Evolutionary conservation across 2,888 invertebrate species (phyloP).

Genomic region (Eilema depressum): DNA sequence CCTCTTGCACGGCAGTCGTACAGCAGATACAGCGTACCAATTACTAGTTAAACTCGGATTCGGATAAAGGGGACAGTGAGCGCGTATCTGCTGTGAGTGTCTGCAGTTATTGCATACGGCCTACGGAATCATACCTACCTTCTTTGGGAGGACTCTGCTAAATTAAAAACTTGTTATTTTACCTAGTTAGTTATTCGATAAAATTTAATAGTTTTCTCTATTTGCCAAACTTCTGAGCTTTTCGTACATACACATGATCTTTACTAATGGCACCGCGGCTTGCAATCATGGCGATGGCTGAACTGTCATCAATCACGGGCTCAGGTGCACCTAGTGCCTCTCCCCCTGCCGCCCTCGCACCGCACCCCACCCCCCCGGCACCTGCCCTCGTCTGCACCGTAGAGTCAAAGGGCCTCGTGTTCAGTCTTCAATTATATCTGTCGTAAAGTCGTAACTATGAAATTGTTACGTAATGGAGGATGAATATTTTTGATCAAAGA

Average conservation of each 20-base stretch:
- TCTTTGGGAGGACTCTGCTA: too few relatives aligned
- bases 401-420: constrained; percentile 58
- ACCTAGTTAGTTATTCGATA: not conserved
- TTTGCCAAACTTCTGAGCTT: constrained; percentile 9
- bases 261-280: constrained; percentile 64
- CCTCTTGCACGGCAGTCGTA: too few relatives aligned
- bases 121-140: too few relatives aligned
- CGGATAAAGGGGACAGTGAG: too few relatives aligned
- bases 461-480: constrained; percentile 23
- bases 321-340: constrained; percentile 72
- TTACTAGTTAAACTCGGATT: too few relatives aligned
- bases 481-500: constrained; percentile 2
- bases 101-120: too few relatives aligned
- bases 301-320: constrained; percentile 82
- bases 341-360: constrained; percentile 46
- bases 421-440: constrained; percentile 52
- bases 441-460: constrained; percentile 35
- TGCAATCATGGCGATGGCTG: constrained; percentile 78
- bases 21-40: too few relatives aligned
- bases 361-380: constrained; percentile 42
- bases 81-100: too few relatives aligned
- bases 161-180: not conserved
- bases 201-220: constrained; percentile 4
- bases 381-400: constrained; percentile 57
- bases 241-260: constrained; percentile 33